Evolutionary conservation across 1,140 invertebrate species (phyloP).

Genomic region (Chrysoperla carnea): DNA sequence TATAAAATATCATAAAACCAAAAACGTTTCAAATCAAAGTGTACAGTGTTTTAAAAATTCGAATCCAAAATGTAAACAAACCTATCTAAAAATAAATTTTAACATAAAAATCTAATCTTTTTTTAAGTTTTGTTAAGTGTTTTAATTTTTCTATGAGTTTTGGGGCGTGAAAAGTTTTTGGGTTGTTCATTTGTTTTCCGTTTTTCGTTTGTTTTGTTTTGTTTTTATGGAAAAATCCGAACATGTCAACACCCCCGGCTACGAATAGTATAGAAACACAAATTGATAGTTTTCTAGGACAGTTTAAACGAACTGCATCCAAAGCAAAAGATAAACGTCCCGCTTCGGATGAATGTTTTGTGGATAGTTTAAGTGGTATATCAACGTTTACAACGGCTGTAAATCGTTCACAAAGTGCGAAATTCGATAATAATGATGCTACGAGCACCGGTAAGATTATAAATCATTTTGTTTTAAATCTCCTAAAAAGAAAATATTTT

Average conservation of each 20-base stretch:
- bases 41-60: too few species aligned
- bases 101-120: too few species aligned
- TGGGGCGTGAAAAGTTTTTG: too few species aligned
- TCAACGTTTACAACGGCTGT: neutral
- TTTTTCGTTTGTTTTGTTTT: too few species aligned
- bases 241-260: conserved; percentile 39
- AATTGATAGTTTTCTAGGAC: conserved; percentile 59
- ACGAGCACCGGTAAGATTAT: neutral
- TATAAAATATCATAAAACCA: too few species aligned
- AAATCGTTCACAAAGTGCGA: neutral
- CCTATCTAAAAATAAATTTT: too few species aligned
- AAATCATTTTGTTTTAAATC: neutral
- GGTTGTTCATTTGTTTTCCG: too few species aligned
- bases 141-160: too few species aligned
- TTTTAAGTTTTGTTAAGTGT: too few species aligned
- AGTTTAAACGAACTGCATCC: conserved; percentile 51
- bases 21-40: too few species aligned
- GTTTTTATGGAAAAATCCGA: too few species aligned
- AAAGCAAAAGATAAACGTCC: conserved; percentile 40
- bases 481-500: neutral
- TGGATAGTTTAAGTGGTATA: neutral
- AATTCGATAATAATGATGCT: neutral
- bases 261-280: conserved; percentile 48
- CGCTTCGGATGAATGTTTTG: conserved; percentile 7
- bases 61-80: too few species aligned